phyloP scores from a whole-genome alignment of 2,113 vertebrate genomes.

The Austrofundulus limnaeus region DNA sequence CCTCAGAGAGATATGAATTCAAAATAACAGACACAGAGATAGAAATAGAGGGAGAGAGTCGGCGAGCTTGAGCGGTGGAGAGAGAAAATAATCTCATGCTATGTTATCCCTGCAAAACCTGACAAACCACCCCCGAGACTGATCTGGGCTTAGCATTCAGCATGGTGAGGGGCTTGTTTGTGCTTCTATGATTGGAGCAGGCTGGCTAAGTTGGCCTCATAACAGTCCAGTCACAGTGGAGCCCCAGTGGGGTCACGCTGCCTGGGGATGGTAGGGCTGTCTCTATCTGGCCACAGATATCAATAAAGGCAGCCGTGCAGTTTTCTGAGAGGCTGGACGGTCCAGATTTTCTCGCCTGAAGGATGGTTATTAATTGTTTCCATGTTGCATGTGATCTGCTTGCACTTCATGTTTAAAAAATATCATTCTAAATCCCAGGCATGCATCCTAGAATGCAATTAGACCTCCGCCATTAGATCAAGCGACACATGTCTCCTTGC shows the following conservation, averaged over 20 bases:
- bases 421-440: slow-evolving; percentile 71
- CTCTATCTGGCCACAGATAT: slow-evolving; percentile 73
- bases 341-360: slow-evolving; percentile 67
- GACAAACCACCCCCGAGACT: slow-evolving; percentile 75
- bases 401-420: slow-evolving; percentile 51
- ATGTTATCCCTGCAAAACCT: slow-evolving; percentile 77
- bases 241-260: slow-evolving; percentile 63
- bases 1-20: slow-evolving; percentile 68
- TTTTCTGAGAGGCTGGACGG: slow-evolving; percentile 62
- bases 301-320: slow-evolving; percentile 69
- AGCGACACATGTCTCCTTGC: slow-evolving; percentile 70
- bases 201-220: slow-evolving; percentile 72
- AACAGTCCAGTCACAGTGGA: slow-evolving; percentile 75
- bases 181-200: slow-evolving; percentile 69
- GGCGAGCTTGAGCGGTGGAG: slow-evolving; percentile 16
- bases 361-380: slow-evolving; percentile 76
- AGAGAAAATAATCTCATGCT: slow-evolving; percentile 75
- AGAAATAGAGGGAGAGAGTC: slow-evolving; percentile 50
- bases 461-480: slow-evolving; percentile 76
- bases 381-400: slow-evolving; percentile 60
- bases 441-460: slow-evolving; percentile 78
- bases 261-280: slow-evolving; percentile 64
- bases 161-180: slow-evolving; percentile 73
- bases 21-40: slow-evolving; percentile 65
- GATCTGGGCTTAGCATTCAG: slow-evolving; percentile 76